A percentile compares a stretch with the other conserved stretches of the same genome.
Conservation (phyloP, 2,113 vertebrate genomes). For the Ictalurus furcatus region DNA sequence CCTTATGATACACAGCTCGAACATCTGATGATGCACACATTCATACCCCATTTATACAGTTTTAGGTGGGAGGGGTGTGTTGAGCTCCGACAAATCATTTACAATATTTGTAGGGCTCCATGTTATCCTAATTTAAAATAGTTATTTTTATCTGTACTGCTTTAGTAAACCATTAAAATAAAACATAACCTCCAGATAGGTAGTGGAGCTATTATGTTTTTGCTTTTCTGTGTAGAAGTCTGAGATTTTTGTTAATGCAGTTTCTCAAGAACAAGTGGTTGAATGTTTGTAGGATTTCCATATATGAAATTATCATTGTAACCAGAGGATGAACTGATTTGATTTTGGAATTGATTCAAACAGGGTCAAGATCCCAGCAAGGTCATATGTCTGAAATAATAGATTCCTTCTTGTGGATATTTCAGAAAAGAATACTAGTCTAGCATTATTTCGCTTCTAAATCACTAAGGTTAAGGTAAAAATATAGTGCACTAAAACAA, state of each 20-base stretch:
- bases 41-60: neutral
- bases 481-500: neutral
- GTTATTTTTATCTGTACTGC: neutral
- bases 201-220: neutral
- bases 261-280: neutral
- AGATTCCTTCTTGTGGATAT: neutral
- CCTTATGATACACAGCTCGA: neutral
- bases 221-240: neutral
- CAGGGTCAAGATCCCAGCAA: neutral
- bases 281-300: neutral
- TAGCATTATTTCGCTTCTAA: neutral
- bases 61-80: neutral
- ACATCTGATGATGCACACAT: neutral
- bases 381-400: neutral
- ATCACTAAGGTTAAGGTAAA: neutral
- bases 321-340: neutral
- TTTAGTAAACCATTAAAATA: neutral
- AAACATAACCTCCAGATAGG: neutral
- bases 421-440: neutral
- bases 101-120: neutral
- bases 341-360: neutral
- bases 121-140: neutral
- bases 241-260: neutral
- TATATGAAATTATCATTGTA: neutral
- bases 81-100: neutral